These are phyloP conservation scores for Orchestia grillus DNA, from an alignment of 1,140 invertebrate genomes.

Conservation along the genomic window DNA sequence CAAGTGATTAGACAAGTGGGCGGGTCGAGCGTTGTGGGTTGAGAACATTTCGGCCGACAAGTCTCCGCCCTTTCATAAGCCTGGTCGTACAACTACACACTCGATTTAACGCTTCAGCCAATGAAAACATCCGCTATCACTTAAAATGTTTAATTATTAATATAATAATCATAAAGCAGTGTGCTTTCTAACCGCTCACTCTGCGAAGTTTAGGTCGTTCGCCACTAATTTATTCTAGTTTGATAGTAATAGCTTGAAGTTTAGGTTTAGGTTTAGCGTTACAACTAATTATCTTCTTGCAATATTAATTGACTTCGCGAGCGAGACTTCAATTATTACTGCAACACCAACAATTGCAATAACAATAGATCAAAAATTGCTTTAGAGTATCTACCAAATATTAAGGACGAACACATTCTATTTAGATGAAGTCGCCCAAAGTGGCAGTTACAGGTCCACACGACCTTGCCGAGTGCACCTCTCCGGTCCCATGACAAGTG, in stretches of 20 bases:
- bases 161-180: conserved; percentile 15
- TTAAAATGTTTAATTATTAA: background rate
- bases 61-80: background rate
- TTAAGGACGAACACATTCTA: conserved; percentile 6
- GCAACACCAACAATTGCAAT: conserved; percentile 47
- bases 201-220: background rate
- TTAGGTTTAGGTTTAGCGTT: conserved; percentile 14
- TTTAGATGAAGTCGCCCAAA: background rate
- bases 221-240: conserved; percentile 9
- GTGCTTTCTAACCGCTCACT: conserved; percentile 16
- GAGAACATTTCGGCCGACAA: background rate
- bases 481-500: background rate
- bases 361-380: background rate
- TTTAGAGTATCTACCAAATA: background rate
- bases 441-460: background rate
- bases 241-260: conserved; percentile 27
- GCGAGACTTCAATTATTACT: background rate
- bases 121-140: background rate
- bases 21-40: background rate
- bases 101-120: conserved; percentile 1
- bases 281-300: conserved; percentile 41
- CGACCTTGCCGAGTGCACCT: background rate
- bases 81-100: background rate
- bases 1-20: background rate
- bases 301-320: background rate